Evolutionary conservation across 53 echinoderm and acorn worm species (phyloP), one percentile per base, ranked within the genome.

Genomic region (Zoroaster sp.): DNA sequence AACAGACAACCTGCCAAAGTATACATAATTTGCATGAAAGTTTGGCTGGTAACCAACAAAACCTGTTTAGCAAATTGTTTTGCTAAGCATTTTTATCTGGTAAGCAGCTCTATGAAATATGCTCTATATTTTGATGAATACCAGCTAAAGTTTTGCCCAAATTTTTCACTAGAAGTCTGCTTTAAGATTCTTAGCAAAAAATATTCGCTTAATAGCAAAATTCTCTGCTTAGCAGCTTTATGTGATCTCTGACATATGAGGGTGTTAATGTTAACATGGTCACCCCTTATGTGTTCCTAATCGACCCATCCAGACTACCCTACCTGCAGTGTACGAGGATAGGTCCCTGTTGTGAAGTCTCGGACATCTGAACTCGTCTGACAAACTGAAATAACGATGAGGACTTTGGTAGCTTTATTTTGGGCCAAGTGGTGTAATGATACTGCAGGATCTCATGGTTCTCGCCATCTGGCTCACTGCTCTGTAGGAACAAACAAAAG

Each of bases 251-350:
- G n/a, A n/a, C n/a, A n/a, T n/a, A n/a, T n/a, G n/a, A n/a, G n/a
- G n/a, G n/a, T n/a, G n/a, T n/a, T n/a, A 7, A 74, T 13, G 8
- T 46, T 13, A 7, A n/a, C 8, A 20, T 25, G 63, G 20, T 65
- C 7, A 17, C n/a, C n/a, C n/a, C n/a, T n/a, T 28, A n/a, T n/a
- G n/a, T n/a, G n/a, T n/a, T n/a, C n/a, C n/a, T n/a, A n/a, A n/a
- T n/a, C n/a, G n/a, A n/a, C n/a, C n/a, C n/a, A n/a, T n/a, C n/a
- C n/a, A n/a, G n/a, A n/a, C n/a, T n/a, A 2, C 66, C 87, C 31
- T 49, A 96, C 94, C 96, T 96, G 93, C 96, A 96, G 51, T 96
- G 96, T 5, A 96, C 94, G 35, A 94, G 65, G 13, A 90, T 78
- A 18, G 96, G 94, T 52, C 59, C 75, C 1, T 35, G 68, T 35